Evolutionary conservation across 1,140 invertebrate genomes (phyloP).

Genomic region (Hypsibius dujardini): DNA sequence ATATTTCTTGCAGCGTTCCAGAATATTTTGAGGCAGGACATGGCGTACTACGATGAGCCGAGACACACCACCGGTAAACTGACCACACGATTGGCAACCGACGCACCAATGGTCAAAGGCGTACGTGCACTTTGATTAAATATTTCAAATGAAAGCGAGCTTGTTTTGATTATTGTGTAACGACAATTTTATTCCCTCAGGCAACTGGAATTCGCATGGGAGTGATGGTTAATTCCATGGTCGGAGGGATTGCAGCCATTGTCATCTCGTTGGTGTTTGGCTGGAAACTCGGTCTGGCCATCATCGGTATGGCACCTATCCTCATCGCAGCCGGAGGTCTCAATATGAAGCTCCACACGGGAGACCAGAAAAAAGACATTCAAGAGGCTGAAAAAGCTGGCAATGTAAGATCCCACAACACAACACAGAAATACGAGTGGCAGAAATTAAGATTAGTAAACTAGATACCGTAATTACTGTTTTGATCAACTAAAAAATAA

Average conservation of each 20-base stretch:
- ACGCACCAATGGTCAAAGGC: conserved; percentile 38
- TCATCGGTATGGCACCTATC: conserved; percentile 32
- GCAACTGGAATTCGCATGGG: background rate
- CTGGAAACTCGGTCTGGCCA: conserved; percentile 33
- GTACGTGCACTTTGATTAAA: too few species aligned
- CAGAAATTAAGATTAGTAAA: too few species aligned
- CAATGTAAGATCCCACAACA: conserved; percentile 29
- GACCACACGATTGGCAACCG: too few species aligned
- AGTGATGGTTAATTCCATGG: background rate
- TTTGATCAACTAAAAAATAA: too few species aligned
- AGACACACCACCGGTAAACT: too few species aligned
- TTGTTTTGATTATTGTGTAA: background rate
- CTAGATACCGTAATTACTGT: too few species aligned
- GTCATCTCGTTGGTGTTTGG: conserved; percentile 34
- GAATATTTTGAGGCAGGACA: too few species aligned
- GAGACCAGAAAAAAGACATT: conserved; percentile 35
- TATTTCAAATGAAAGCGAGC: too few species aligned
- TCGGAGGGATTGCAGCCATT: conserved; percentile 21
- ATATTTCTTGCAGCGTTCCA: too few species aligned
- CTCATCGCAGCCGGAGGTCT: conserved; percentile 30
- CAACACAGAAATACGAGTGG: too few species aligned
- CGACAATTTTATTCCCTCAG: background rate
- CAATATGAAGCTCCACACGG: conserved; percentile 29
- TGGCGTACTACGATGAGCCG: too few species aligned
- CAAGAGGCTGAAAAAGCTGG: conserved; percentile 37